Percentiles rank a stretch among this genome's conserved stretches.
These are phyloP conservation scores for Drosophila biarmipes DNA, from an alignment of 1,140 invertebrate genomes.

Conservation along the genomic window DNA sequence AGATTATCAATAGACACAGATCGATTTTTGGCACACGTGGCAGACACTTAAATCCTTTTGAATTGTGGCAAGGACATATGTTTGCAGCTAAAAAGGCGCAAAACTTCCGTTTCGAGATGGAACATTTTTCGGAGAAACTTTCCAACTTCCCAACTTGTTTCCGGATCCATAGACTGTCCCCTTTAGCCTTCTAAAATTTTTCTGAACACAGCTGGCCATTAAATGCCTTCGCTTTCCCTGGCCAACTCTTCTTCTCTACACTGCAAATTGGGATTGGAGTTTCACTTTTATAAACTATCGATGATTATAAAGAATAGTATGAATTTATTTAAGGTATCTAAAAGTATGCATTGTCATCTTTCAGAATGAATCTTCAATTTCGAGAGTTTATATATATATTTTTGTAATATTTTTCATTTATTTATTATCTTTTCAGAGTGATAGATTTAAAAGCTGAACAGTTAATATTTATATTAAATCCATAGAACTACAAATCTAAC, in stretches of 20 bases:
- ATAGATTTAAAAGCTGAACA: no score
- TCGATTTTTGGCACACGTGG: slow-evolving; percentile 10
- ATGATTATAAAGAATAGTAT: no score
- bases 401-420: background rate
- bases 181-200: slow-evolving; percentile 4
- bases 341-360: no score
- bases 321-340: no score
- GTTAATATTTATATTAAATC: no score
- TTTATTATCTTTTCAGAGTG: no score
- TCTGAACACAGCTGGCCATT: slow-evolving; percentile 45
- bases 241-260: background rate
- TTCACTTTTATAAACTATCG: background rate
- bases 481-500: no score
- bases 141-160: slow-evolving; percentile 39
- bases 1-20: slow-evolving; percentile 13
- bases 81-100: slow-evolving; percentile 29
- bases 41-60: slow-evolving; percentile 11
- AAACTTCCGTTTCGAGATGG: slow-evolving; percentile 39
- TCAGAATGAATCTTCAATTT: no score
- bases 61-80: slow-evolving; percentile 9
- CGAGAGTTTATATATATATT: no score
- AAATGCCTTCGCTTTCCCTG: slow-evolving; percentile 1
- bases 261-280: background rate
- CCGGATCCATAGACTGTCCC: slow-evolving; percentile 3
- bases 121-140: slow-evolving; percentile 37